Evolutionary conservation across 2,888 invertebrate species (phyloP).

Genomic region (Noctua janthe): DNA sequence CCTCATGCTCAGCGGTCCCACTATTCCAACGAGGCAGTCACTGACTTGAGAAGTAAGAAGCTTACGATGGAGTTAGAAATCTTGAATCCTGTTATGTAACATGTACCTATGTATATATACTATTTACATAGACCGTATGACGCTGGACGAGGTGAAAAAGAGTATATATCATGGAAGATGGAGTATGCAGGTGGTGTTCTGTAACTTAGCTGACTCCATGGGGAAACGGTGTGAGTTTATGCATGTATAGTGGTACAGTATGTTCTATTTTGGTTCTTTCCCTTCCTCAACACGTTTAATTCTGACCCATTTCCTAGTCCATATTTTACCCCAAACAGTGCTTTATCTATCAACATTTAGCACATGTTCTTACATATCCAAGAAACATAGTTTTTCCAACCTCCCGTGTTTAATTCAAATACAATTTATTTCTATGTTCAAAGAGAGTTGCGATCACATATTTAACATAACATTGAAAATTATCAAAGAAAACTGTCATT

Average conservation of each 20-base stretch:
- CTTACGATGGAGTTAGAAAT: too few species aligned
- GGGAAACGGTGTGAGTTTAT: too few species aligned
- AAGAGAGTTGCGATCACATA: conserved; percentile 43
- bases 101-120: too few species aligned
- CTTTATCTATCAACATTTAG: conserved; percentile 17
- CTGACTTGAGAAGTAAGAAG: too few species aligned
- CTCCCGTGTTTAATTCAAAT: conserved; percentile 17
- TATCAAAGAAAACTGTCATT: conserved; percentile 47
- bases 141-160: too few species aligned
- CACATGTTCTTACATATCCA: conserved; percentile 13
- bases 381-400: not conserved
- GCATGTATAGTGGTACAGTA: not conserved
- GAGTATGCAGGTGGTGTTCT: too few species aligned
- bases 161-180: too few species aligned
- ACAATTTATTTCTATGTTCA: conserved; percentile 46
- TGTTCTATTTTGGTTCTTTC: not conserved
- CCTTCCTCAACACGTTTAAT: conserved; percentile 2
- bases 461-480: conserved; percentile 34
- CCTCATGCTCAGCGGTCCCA: too few species aligned
- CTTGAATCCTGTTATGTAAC: too few species aligned
- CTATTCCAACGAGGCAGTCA: too few species aligned
- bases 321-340: not conserved
- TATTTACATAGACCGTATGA: too few species aligned
- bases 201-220: too few species aligned
- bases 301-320: not conserved